Conservation (phyloP, 2,113 vertebrate genomes). For the Plotosus lineatus region DNA sequence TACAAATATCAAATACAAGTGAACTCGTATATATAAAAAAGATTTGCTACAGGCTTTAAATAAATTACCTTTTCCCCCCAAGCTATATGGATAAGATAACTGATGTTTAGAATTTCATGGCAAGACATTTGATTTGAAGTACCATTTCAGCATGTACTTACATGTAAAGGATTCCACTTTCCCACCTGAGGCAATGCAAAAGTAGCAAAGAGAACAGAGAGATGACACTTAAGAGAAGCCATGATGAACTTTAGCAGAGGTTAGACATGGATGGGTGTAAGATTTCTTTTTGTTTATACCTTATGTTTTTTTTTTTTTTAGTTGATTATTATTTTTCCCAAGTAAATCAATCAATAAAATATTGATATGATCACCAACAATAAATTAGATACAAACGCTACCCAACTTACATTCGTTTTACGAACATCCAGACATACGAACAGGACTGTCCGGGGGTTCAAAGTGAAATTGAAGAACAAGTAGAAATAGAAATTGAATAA, state of each 20-base stretch:
- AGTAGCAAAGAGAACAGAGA: conserved; percentile 51
- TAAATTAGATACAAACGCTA: background rate
- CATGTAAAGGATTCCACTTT: conserved; percentile 96
- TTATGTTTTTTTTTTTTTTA: background rate
- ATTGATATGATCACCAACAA: background rate
- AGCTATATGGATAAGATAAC: too few relatives aligned
- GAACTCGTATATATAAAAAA: background rate
- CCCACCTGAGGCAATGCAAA: conserved; percentile 79
- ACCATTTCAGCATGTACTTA: conserved; percentile 75
- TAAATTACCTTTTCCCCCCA: background rate
- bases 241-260: background rate
- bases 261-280: background rate
- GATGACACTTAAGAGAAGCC: conserved; percentile 42
- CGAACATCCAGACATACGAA: too few relatives aligned
- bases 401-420: too few relatives aligned
- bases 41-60: background rate
- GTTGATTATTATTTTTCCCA: background rate
- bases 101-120: background rate
- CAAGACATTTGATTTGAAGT: background rate
- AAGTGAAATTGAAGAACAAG: too few relatives aligned
- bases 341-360: background rate
- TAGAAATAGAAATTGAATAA: too few relatives aligned
- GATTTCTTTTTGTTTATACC: background rate
- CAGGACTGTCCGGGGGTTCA: too few relatives aligned
- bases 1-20: background rate